Conservation (phyloP, 1,140 invertebrate species). For the Melipona quadrifasciata region DNA sequence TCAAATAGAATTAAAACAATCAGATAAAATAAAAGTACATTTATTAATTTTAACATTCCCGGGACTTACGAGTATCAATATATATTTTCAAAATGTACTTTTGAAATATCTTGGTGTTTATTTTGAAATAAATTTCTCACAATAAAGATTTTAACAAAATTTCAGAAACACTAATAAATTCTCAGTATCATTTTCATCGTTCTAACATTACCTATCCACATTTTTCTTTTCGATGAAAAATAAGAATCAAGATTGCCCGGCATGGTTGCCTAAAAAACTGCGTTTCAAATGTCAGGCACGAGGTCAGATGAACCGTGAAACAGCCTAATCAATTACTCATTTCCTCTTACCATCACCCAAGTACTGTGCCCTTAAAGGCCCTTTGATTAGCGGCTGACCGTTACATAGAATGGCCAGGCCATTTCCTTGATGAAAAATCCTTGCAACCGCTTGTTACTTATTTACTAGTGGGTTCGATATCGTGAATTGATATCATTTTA, state of each 20-base stretch:
- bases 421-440: slow-evolving; percentile 34
- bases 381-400: slow-evolving; percentile 23
- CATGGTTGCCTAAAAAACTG: background rate
- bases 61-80: background rate
- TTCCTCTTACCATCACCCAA: slow-evolving; percentile 5
- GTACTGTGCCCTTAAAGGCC: background rate
- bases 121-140: background rate
- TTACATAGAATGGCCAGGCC: slow-evolving; percentile 1
- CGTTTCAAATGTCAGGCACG: slow-evolving; percentile 30
- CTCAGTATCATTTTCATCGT: background rate
- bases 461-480: background rate
- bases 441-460: background rate
- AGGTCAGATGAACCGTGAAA: slow-evolving; percentile 25
- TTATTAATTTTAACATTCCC: no score
- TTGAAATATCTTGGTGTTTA: background rate
- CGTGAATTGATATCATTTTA: background rate
- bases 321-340: slow-evolving; percentile 55
- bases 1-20: no score
- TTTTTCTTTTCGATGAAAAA: background rate
- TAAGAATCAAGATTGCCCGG: background rate
- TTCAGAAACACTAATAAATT: background rate
- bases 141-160: background rate
- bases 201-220: background rate
- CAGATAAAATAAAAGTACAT: background rate
- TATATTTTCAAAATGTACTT: background rate